Base-by-base conservation (phyloP, 2,888 invertebrate species). In the Drosophila ezoana region DNA sequence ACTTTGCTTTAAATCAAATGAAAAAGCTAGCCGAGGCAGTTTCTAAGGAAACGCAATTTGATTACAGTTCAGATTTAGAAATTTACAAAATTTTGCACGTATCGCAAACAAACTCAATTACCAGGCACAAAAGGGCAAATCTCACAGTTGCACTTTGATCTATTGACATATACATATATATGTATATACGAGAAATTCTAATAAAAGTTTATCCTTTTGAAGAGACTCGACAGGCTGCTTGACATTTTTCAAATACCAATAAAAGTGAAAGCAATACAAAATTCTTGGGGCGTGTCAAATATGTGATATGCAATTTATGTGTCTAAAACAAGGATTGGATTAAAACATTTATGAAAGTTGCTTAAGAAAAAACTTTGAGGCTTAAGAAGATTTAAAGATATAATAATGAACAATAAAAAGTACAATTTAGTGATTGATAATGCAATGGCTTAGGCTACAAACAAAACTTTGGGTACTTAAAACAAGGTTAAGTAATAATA, bases 31-130 rank as follows among this genome's bases (percentile, higher is more conserved):
- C 35, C 8, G 37, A 28, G 10, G 18, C 41, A 38, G 5, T 60
- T 52, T n/a, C 9, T n/a, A 6, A n/a, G 9, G 38, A 63, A 16
- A 37, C 37, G 16, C 47, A 53, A 81, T 60, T 67, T 44, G 62
- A 53, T 67, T 58, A 38, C 23, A 49, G 40, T 32, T 23, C 13
- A 28, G 28, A 28, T 28, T 28, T 28, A 28, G 1, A 64, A 69
- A 66, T 76, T 71, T 70, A 48, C 37, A 71, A 64, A 73, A 60
- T 76, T 51, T 51, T 38, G 73, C 87, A 83, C 84, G 84, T 86
- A 69, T 58, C 69, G 28, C 45, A 9, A 38, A 54, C 32, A 73
- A 86, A 82, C 78, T 83, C 87, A 76, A 83, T 86, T 86, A 86
- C 63, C 63, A 56, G 48, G 35, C 54, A 62, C 53, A 80, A 83